These are phyloP conservation scores for Drosophila auraria DNA, from an alignment of 1,140 invertebrate species.

Conservation along the genomic window DNA sequence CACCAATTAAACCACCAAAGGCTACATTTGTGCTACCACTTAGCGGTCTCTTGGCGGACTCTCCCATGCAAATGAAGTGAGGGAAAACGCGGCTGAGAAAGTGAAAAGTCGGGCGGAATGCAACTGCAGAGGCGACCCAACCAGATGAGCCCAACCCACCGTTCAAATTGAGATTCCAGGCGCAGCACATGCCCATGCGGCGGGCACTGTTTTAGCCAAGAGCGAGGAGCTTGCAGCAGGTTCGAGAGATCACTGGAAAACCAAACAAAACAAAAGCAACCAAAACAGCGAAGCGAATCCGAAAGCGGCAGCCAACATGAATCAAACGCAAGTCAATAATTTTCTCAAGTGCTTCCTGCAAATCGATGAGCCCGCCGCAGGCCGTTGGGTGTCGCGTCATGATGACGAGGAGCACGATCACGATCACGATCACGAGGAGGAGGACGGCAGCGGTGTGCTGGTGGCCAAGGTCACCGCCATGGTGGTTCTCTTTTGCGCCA, in stretches of 20 bases:
- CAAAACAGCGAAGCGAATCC: slow-evolving; percentile 12
- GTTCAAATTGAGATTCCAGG: slow-evolving; percentile 40
- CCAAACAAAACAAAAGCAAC: slow-evolving; percentile 36
- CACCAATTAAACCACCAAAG: slow-evolving; percentile 15
- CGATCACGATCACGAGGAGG: slow-evolving; percentile 73
- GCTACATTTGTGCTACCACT: slow-evolving; percentile 21
- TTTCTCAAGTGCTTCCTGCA: slow-evolving; percentile 81
- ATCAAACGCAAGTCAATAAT: slow-evolving; percentile 81
- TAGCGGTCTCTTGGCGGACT: slow-evolving; percentile 3
- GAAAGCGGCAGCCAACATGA: slow-evolving; percentile 58
- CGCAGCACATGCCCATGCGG: slow-evolving; percentile 35
- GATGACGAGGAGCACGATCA: slow-evolving; percentile 75
- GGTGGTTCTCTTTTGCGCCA: slow-evolving; percentile 89
- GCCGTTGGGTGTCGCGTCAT: slow-evolving; percentile 50
- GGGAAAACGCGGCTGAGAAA: slow-evolving; percentile 38
- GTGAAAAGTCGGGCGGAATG: slow-evolving; percentile 40
- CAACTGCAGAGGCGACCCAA: slow-evolving; percentile 29
- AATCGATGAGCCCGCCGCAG: slow-evolving; percentile 69
- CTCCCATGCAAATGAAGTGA: slow-evolving; percentile 31
- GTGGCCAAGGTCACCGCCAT: slow-evolving; percentile 90
- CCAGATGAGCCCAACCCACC: slow-evolving; percentile 37
- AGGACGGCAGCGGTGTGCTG: slow-evolving; percentile 83
- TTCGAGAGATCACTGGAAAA: slow-evolving; percentile 36
- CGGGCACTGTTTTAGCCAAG: slow-evolving; percentile 38
- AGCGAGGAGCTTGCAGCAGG: slow-evolving; percentile 28